Evolutionary conservation across 2,888 invertebrate species (phyloP).

Genomic region (Melieria omissa): DNA sequence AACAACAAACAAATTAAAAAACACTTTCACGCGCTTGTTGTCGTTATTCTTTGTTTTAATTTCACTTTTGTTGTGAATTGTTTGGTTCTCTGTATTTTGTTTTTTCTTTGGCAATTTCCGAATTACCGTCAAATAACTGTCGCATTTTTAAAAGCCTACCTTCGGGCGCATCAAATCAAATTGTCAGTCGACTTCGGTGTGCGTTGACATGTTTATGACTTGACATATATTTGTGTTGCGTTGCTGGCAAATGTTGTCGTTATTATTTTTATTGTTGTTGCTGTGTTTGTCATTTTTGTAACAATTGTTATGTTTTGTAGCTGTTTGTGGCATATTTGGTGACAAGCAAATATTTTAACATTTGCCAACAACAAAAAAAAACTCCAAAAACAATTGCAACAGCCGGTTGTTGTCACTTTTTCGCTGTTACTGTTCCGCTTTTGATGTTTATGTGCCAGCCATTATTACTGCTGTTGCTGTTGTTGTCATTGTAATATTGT

Average conservation of each 20-base stretch:
- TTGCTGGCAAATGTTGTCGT: conserved; percentile 17
- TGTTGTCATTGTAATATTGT: conserved; percentile 14
- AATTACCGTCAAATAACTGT: too few relatives aligned
- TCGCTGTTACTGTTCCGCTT: too few relatives aligned
- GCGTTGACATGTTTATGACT: not conserved
- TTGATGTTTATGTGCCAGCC: not conserved
- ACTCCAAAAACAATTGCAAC: too few relatives aligned
- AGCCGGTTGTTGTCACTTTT: too few relatives aligned
- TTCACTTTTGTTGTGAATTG: too few relatives aligned
- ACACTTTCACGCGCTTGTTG: too few relatives aligned
- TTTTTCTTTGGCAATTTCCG: too few relatives aligned
- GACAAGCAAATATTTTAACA: not conserved
- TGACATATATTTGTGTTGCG: conserved; percentile 13
- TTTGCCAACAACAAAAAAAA: not conserved
- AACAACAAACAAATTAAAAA: too few relatives aligned
- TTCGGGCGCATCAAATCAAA: conserved; percentile 23
- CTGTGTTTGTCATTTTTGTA: not conserved
- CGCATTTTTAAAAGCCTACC: conserved; percentile 1
- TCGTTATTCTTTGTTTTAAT: too few relatives aligned
- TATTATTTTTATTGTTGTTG: conserved; percentile 10
- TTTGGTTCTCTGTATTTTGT: too few relatives aligned
- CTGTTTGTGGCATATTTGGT: not conserved
- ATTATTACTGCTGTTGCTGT: conserved; percentile 17
- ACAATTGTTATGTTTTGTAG: not conserved
- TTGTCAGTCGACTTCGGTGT: conserved; percentile 15